phyloP scores from a whole-genome alignment of 2,888 invertebrate species.

The Drosophila limbata region DNA sequence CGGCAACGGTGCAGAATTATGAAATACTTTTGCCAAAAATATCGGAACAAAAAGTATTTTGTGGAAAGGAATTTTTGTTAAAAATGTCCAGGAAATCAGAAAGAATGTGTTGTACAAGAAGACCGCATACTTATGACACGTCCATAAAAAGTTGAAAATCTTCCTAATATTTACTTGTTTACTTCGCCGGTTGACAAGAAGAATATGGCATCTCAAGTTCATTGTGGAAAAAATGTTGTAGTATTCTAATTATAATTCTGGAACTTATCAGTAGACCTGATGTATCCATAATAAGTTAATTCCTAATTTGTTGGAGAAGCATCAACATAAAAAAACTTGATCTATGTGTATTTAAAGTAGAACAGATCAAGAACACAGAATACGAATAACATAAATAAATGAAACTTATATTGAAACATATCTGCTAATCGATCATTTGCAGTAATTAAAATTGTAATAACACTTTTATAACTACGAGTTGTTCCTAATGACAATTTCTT shows the following conservation, averaged over 20 bases:
- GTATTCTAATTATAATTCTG: too few species aligned
- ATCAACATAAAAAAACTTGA: not conserved
- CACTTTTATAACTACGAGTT: not conserved
- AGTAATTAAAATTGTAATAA: not conserved
- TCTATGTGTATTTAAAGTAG: too few species aligned
- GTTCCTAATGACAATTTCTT: not conserved
- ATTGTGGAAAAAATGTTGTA: not conserved
- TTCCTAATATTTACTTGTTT: not conserved
- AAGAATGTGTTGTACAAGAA: constrained; percentile 23
- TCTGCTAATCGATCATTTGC: not conserved
- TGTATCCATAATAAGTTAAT: too few species aligned
- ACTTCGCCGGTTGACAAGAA: not conserved
- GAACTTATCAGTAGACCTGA: not conserved
- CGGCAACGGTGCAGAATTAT: constrained; percentile 56
- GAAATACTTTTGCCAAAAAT: constrained; percentile 56
- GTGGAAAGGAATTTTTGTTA: constrained; percentile 19
- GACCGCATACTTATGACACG: constrained; percentile 1
- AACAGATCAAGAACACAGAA: too few species aligned
- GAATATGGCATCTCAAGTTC: not conserved
- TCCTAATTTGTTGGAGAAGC: not conserved
- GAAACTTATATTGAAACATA: too few species aligned
- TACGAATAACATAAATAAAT: too few species aligned
- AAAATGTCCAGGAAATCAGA: constrained; percentile 24
- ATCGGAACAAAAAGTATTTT: constrained; percentile 22
- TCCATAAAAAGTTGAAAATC: not conserved